Percentiles rank a stretch among this genome's conserved stretches.
phyloP scores from a whole-genome alignment of 2,113 vertebrate genomes.

The Poeciliopsis retropinna region DNA sequence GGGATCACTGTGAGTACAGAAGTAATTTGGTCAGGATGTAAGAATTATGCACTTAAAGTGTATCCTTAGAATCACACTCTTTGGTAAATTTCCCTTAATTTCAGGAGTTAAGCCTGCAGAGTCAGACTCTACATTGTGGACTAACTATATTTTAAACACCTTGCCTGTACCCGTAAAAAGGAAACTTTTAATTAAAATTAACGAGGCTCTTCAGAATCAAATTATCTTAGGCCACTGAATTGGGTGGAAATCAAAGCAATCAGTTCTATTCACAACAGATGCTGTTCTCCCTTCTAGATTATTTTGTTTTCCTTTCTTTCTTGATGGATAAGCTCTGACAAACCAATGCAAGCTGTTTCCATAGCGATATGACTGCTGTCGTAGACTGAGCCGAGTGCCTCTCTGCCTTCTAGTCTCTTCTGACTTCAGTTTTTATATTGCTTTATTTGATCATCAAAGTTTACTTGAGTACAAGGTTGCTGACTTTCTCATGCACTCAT shows the following conservation, averaged over 20 bases:
- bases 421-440: slow-evolving; percentile 21
- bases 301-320: slow-evolving; percentile 35
- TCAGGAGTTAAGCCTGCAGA: background rate
- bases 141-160: background rate
- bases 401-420: slow-evolving; percentile 28
- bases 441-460: slow-evolving; percentile 20
- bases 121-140: background rate
- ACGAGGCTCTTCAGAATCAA: background rate
- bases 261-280: slow-evolving; percentile 21
- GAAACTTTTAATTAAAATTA: background rate
- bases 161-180: background rate
- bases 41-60: background rate
- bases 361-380: slow-evolving; percentile 52
- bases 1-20: background rate
- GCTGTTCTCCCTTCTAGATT: slow-evolving; percentile 45
- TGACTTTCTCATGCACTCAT: background rate
- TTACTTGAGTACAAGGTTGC: slow-evolving; percentile 19
- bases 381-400: slow-evolving; percentile 8
- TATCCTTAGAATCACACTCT: background rate
- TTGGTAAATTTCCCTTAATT: background rate
- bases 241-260: slow-evolving; percentile 20
- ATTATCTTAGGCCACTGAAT: background rate
- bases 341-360: slow-evolving; percentile 64
- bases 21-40: background rate
- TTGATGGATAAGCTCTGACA: slow-evolving; percentile 43